A percentile compares a stretch with the other conserved stretches of the same genome.
Evolutionary conservation across 2,113 vertebrate genomes (phyloP).

Genomic region (Castor canadensis): DNA sequence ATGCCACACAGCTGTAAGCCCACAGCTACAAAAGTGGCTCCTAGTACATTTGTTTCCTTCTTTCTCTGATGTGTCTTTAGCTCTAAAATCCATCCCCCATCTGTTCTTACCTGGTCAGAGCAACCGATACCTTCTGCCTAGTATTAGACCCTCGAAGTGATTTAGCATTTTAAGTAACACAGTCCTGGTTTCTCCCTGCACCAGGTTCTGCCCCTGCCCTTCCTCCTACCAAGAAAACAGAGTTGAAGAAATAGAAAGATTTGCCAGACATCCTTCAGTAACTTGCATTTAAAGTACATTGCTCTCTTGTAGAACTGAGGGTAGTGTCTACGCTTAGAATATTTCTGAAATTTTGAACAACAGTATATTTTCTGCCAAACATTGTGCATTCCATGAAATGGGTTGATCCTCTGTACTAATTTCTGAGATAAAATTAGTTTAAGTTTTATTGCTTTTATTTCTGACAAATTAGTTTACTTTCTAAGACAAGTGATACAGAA

Average conservation of each 20-base stretch:
- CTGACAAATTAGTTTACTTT: background rate
- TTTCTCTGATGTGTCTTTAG: too few species aligned
- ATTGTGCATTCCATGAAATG: background rate
- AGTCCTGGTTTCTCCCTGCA: background rate
- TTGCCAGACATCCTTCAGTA: background rate
- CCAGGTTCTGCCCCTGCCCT: background rate
- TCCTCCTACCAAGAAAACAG: background rate
- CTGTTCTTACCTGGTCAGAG: too few species aligned
- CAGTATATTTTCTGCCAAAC: background rate
- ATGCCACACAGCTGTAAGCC: background rate
- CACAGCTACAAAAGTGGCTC: background rate
- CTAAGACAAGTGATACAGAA: background rate
- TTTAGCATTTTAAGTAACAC: too few species aligned
- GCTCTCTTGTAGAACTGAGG: background rate
- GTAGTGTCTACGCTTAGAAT: background rate
- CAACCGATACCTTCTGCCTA: too few species aligned
- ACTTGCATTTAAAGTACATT: background rate
- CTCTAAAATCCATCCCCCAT: too few species aligned
- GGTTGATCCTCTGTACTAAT: background rate
- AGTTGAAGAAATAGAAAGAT: background rate
- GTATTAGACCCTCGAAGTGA: too few species aligned
- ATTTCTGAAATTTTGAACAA: background rate
- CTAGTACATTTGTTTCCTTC: background rate
- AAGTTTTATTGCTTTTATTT: background rate
- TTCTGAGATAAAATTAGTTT: background rate